A percentile compares a stretch with the other conserved stretches of the same genome.
Conservation (phyloP, 2,888 invertebrate species). For the Cheilosia scutellata region DNA sequence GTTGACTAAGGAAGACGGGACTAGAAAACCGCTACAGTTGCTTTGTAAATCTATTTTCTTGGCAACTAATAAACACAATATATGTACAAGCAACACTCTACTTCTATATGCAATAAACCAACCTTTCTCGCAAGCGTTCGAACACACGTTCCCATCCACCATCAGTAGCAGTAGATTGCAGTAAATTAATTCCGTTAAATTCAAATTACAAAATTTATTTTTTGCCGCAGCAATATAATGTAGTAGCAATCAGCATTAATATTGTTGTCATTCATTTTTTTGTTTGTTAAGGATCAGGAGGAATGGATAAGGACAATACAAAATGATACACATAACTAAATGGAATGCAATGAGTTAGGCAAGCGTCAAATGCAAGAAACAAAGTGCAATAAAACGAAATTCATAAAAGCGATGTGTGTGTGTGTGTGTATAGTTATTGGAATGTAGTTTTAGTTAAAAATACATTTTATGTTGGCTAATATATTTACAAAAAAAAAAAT, state of each 20-base stretch:
- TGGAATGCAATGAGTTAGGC: constrained; percentile 11
- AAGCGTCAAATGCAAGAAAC: constrained; percentile 61
- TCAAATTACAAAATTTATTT: constrained; percentile 46
- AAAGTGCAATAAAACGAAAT: constrained; percentile 47
- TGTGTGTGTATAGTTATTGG: constrained; percentile 31
- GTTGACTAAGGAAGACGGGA: no score
- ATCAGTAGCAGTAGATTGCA: constrained; percentile 71
- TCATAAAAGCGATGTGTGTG: constrained; percentile 33
- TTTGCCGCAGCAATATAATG: constrained; percentile 59
- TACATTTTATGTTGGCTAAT: constrained; percentile 48
- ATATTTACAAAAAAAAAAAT: constrained; percentile 52
- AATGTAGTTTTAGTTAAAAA: constrained; percentile 49
- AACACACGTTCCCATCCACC: constrained; percentile 76
- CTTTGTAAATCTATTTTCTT: constrained; percentile 67
- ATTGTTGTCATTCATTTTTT: constrained; percentile 44
- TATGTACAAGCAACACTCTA: constrained; percentile 28
- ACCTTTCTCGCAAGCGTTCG: constrained; percentile 72
- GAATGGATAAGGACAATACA: constrained; percentile 18
- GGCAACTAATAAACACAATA: constrained; percentile 24
- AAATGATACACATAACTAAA: constrained; percentile 31
- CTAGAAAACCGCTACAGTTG: constrained; percentile 16
- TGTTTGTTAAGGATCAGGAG: constrained; percentile 33
- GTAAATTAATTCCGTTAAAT: constrained; percentile 56
- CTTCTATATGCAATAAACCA: constrained; percentile 53
- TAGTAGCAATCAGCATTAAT: constrained; percentile 70